phyloP scores from a whole-genome alignment of 2,113 vertebrate genomes.

The Argyrosomus japonicus region DNA sequence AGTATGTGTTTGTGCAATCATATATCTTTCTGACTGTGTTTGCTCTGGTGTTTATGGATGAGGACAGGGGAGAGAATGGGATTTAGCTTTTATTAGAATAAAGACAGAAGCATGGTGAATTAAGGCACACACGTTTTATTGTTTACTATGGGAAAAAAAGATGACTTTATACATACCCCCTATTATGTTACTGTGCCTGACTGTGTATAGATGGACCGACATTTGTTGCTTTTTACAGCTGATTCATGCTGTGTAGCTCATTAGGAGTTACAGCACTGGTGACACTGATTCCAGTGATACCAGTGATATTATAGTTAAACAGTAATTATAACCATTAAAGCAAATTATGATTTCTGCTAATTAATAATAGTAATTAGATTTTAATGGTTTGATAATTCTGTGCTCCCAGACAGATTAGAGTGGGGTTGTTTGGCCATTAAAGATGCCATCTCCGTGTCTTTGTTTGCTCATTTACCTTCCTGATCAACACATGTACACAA shows the following conservation, averaged over 20 bases:
- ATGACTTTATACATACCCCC: too few relatives aligned
- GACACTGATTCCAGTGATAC: constrained; percentile 7
- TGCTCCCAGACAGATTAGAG: constrained; percentile 1
- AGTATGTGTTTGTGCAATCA: constrained; percentile 6
- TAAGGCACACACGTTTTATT: not conserved
- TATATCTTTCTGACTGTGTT: constrained; percentile 8
- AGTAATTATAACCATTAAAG: not conserved
- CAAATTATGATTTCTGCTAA: constrained; percentile 23
- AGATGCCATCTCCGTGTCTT: constrained; percentile 7
- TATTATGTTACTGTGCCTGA: too few relatives aligned
- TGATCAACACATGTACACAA: not conserved
- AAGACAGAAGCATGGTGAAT: not conserved
- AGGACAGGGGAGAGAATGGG: not conserved
- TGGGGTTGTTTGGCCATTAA: constrained; percentile 35
- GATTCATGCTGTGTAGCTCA: not conserved
- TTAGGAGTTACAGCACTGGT: not conserved
- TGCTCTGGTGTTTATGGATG: constrained; percentile 8
- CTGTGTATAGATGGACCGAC: too few relatives aligned
- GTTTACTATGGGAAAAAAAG: not conserved
- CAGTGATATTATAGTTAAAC: constrained; percentile 5
- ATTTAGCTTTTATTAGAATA: not conserved
- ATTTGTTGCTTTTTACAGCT: constrained; percentile 1
- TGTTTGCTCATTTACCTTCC: constrained; percentile 22
- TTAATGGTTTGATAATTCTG: constrained; percentile 17
- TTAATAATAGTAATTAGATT: constrained; percentile 49